These are phyloP conservation scores for Glaucomys volans DNA, from an alignment of 2,113 vertebrate species.

Conservation along the genomic window DNA sequence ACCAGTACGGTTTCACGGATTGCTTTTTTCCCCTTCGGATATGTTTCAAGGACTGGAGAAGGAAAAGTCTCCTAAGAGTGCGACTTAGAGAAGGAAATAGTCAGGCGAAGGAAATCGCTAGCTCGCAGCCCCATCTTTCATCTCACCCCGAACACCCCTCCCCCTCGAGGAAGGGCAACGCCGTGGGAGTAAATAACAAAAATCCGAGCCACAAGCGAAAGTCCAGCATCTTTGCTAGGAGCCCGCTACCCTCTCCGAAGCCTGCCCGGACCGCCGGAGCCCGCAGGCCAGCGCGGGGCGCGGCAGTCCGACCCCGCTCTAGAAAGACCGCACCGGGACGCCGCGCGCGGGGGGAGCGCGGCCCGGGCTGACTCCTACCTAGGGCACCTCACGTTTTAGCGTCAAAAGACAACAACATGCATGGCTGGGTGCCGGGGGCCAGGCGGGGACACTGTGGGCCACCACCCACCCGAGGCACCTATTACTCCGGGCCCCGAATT, in stretches of 20 bases:
- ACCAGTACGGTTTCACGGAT: neutral
- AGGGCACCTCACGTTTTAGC: neutral
- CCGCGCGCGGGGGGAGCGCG: conserved; percentile 19
- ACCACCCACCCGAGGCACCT: neutral
- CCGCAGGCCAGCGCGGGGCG: conserved; percentile 43
- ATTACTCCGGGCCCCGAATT: neutral
- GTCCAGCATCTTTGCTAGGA: conserved; percentile 67
- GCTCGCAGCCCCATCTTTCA: neutral
- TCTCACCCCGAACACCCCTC: neutral
- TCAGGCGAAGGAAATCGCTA: neutral
- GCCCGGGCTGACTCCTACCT: conserved; percentile 51
- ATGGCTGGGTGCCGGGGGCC: neutral
- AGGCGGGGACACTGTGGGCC: neutral
- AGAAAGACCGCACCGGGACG: neutral
- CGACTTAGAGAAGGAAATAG: conserved; percentile 17
- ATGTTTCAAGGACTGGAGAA: conserved; percentile 14
- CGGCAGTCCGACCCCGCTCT: neutral
- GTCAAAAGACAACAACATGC: neutral
- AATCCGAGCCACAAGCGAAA: conserved; percentile 76
- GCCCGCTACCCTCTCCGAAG: neutral
- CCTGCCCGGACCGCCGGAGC: neutral
- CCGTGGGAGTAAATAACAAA: conserved; percentile 56
- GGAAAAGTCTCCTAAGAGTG: conserved; percentile 15
- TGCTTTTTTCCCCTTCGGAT: neutral
- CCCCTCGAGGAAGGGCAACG: neutral